Base-by-base conservation (phyloP, 2,113 vertebrate genomes). In the Colinus virginianus region DNA sequence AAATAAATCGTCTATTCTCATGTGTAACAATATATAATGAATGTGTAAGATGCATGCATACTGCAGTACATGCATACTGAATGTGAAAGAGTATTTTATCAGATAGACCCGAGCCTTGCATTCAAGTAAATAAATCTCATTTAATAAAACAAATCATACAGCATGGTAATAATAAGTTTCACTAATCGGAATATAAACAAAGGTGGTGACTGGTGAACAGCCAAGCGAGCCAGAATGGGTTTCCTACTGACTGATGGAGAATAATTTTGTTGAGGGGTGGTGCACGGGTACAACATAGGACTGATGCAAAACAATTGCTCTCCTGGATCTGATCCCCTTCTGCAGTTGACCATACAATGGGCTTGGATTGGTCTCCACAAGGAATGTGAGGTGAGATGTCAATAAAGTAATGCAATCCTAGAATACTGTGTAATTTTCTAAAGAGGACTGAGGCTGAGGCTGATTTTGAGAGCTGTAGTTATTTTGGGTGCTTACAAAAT, bases 271-370 rank as follows among this genome's bases (percentile, higher is more conserved):
- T 34, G 8, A 12, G 28, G 1, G 45, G 15, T 49, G 32, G 9
- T 3, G 36, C 9, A 63, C 12, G 45, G 22, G 48, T 71, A 28
- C 42, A n/a, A 20, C 18, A 20, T 58, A n/a, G 78, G 34, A 21
- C 53, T 48, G 32, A 10, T 5, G 26, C 45, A 26, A 22, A 62
- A 30, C 0, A 0, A 25, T 15, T 49, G 38, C 11, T 40, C 4
- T 6, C 20, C 22, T 48, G 59, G 19, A 30, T 36, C 36, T 0
- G 2, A 20, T 20, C 3, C 7, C 20, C 1, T 78, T 25, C 34
- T 51, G 5, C 21, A 38, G 32, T 26, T 38, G 12, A 6, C 6
- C 4, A 25, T 8, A 12, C 28, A 9, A 26, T 3, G 5, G 13
- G 28, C 28, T 63, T 34, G 30, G 43, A 28, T 42, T 32, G 6